These are phyloP conservation scores for Orientallactaga sibirica DNA, from an alignment of 2,797 vertebrate species.

Conservation along the genomic window DNA sequence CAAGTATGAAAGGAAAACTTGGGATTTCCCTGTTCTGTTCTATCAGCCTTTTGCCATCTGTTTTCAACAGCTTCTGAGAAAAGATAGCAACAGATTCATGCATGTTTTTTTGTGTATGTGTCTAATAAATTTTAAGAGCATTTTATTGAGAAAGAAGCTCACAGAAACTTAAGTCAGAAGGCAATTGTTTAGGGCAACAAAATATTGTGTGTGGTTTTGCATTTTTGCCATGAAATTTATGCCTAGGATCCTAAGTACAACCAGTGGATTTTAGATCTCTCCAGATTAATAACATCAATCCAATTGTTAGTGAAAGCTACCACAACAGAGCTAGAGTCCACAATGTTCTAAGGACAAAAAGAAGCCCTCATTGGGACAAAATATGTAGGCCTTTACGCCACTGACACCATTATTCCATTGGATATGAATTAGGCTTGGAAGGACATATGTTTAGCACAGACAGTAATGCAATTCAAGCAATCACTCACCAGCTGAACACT, in stretches of 20 bases:
- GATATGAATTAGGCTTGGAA: background rate
- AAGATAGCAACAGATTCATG: background rate
- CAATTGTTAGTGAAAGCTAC: background rate
- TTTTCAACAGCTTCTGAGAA: slow-evolving; percentile 33
- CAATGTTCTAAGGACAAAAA: background rate
- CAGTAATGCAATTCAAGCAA: background rate
- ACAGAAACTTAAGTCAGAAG: background rate
- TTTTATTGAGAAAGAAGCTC: background rate
- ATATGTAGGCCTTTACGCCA: background rate
- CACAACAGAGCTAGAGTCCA: accelerated
- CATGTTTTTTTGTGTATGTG: background rate
- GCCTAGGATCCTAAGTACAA: background rate
- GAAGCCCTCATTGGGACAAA: background rate
- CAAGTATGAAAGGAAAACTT: slow-evolving; percentile 51
- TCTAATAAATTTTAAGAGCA: background rate
- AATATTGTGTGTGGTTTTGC: background rate
- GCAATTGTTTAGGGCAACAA: background rate
- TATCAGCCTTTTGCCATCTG: background rate
- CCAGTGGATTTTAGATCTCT: background rate
- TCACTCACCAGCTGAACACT: background rate
- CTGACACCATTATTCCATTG: background rate
- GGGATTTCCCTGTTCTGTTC: slow-evolving; percentile 60
- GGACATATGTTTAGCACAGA: background rate
- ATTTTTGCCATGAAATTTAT: background rate
- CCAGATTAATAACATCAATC: background rate